These are phyloP conservation scores for Crioceris asparagi DNA, from an alignment of 2,888 invertebrate genomes.

Conservation along the genomic window DNA sequence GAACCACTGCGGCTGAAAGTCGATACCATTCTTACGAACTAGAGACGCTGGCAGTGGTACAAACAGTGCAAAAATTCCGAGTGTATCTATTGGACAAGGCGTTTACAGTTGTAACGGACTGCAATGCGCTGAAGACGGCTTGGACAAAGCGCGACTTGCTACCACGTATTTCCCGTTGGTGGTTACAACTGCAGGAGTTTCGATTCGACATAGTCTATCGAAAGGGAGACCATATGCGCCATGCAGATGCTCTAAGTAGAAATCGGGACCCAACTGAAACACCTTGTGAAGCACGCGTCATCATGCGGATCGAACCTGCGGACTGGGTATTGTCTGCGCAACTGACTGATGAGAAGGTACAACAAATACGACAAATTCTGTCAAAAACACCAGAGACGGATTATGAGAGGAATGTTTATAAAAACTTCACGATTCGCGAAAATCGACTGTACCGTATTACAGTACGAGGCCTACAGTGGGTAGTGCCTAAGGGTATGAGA, in stretches of 20 bases:
- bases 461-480: conserved; percentile 19
- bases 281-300: conserved; percentile 1
- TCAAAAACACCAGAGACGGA: conserved; percentile 14
- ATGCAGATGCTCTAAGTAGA: conserved; percentile 21
- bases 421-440: conserved; percentile 13
- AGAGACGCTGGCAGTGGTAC: conserved; percentile 30
- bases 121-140: conserved; percentile 24
- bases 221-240: conserved; percentile 15
- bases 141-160: conserved; percentile 23
- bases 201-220: conserved; percentile 18
- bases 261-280: conserved; percentile 15
- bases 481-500: conserved; percentile 28
- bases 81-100: conserved; percentile 25
- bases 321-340: conserved; percentile 21
- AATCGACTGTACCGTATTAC: conserved; percentile 16
- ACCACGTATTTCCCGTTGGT: conserved; percentile 21
- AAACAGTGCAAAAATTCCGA: conserved; percentile 26
- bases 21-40: conserved; percentile 30
- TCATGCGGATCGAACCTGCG: conserved; percentile 15
- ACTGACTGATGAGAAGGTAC: conserved; percentile 17
- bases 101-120: conserved; percentile 29
- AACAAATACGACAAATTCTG: conserved; percentile 12
- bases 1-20: conserved; percentile 25
- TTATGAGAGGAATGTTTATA: conserved; percentile 11
- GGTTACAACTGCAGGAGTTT: conserved; percentile 18